Conservation (phyloP, 2,888 invertebrate species). For the Microctonus aethiopoides region DNA sequence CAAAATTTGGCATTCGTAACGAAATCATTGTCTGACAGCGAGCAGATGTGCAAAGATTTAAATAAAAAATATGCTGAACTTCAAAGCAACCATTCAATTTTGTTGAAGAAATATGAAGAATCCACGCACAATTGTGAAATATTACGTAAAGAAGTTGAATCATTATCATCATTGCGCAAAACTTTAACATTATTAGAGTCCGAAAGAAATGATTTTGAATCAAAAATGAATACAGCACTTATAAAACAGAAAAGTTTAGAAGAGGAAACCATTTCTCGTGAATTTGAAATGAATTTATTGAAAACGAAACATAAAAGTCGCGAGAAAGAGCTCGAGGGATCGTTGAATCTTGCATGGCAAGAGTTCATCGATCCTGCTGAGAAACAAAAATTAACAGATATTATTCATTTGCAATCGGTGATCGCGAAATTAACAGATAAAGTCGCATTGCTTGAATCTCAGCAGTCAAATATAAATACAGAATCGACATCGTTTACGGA, state of each 20-base stretch:
- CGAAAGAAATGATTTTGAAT: constrained; percentile 38
- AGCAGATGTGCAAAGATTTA: constrained; percentile 38
- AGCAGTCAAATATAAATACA: constrained; percentile 18
- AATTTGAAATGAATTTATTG: constrained; percentile 70
- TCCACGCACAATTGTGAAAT: background rate
- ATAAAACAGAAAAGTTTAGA: constrained; percentile 36
- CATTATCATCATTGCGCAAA: constrained; percentile 34
- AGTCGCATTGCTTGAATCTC: constrained; percentile 1
- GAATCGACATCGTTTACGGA: background rate
- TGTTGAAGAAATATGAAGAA: background rate
- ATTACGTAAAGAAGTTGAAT: constrained; percentile 37
- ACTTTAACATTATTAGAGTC: constrained; percentile 34
- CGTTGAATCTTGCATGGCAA: constrained; percentile 29
- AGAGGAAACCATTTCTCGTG: constrained; percentile 53
- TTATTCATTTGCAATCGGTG: constrained; percentile 12
- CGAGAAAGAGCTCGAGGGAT: constrained; percentile 68
- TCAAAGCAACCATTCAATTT: constrained; percentile 33
- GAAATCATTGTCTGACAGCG: constrained; percentile 40
- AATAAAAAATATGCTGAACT: constrained; percentile 45
- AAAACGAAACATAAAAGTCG: constrained; percentile 69
- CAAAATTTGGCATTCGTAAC: constrained; percentile 30
- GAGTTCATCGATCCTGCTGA: constrained; percentile 15
- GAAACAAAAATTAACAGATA: constrained; percentile 20
- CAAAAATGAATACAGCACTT: constrained; percentile 42
- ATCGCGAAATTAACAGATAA: constrained; percentile 10